These are phyloP conservation scores for Neofelis nebulosa DNA, from an alignment of 2,113 vertebrate genomes.

Conservation along the genomic window DNA sequence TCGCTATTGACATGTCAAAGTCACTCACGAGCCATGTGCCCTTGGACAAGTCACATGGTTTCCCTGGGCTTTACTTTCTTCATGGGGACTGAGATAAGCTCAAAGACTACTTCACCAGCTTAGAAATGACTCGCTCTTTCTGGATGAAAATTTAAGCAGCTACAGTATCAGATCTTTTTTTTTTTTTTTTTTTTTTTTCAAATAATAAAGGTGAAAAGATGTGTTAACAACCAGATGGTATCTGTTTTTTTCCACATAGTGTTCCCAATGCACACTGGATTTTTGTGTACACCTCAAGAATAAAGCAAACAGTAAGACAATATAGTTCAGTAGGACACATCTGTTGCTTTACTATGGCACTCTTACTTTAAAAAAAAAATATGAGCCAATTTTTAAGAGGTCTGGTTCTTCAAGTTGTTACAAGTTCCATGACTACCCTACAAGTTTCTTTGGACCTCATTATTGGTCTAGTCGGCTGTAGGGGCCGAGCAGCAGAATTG, in stretches of 20 bases:
- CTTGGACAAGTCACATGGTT: background rate
- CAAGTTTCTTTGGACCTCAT: background rate
- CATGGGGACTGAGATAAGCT: background rate
- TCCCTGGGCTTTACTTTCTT: background rate
- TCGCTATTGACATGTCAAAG: rapidly evolving
- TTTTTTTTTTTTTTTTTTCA: background rate
- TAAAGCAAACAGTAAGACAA: background rate
- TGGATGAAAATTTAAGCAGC: background rate
- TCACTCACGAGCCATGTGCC: background rate
- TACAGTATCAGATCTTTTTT: background rate
- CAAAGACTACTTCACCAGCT: background rate
- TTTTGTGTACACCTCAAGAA: background rate
- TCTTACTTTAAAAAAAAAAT: background rate
- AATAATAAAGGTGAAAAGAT: background rate
- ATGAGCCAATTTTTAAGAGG: background rate
- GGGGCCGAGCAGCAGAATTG: background rate
- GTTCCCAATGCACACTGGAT: background rate
- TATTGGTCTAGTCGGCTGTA: background rate
- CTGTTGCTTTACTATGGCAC: background rate
- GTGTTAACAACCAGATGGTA: background rate
- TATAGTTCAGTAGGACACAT: background rate
- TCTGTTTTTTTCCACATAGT: background rate
- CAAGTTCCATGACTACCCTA: background rate
- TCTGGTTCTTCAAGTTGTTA: background rate
- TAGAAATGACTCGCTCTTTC: background rate